Conservation (phyloP, 2,888 invertebrate genomes). For the Apotomis capreana region DNA sequence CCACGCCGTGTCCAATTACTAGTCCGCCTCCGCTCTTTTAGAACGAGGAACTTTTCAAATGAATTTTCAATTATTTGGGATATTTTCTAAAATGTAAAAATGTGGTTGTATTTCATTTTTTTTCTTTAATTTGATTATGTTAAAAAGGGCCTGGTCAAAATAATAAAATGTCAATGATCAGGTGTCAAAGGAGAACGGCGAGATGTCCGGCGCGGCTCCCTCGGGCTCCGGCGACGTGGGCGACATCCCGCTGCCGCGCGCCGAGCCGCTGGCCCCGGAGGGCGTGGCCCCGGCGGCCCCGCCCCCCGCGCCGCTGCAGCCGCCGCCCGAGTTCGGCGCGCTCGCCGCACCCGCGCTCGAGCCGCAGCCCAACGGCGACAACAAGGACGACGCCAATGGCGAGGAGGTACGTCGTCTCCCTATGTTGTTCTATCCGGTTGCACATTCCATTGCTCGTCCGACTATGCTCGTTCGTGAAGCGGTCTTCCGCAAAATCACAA, state of each 20-base stretch:
- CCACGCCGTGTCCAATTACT: too few species aligned
- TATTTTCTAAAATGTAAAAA: neutral
- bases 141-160: too few species aligned
- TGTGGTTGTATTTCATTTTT: too few species aligned
- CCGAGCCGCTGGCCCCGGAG: conserved; percentile 38
- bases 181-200: conserved; percentile 75
- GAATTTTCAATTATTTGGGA: neutral
- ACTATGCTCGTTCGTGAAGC: too few species aligned
- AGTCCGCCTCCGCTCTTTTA: too few species aligned
- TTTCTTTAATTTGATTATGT: too few species aligned
- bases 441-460: too few species aligned
- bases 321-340: conserved; percentile 52
- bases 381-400: conserved; percentile 43
- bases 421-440: too few species aligned
- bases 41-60: too few species aligned
- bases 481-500: too few species aligned
- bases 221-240: conserved; percentile 87
- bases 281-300: conserved; percentile 50
- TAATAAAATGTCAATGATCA: conserved; percentile 41
- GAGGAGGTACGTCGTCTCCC: conserved; percentile 43
- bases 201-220: conserved; percentile 49
- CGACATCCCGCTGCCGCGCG: conserved; percentile 81
- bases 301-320: conserved; percentile 45
- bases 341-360: neutral
- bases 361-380: conserved; percentile 41